Conservation (phyloP, 2,797 vertebrate species). For the Clarias pachynema region DNA sequence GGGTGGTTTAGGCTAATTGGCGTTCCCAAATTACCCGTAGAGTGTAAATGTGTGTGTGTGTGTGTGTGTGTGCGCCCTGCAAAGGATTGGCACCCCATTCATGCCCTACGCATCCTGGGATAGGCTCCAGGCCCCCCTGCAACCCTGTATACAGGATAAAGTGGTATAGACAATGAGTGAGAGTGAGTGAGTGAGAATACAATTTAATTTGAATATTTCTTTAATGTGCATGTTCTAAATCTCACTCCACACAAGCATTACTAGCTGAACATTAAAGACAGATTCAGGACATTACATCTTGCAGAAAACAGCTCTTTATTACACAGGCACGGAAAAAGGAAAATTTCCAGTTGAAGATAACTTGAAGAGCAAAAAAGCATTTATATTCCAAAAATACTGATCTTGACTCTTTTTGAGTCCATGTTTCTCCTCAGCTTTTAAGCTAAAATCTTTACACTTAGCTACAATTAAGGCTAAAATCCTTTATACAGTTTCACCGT, state of each 20-base stretch:
- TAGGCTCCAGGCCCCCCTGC: too few relatives aligned
- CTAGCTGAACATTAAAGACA: neutral
- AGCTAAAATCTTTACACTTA: neutral
- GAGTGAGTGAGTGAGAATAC: too few relatives aligned
- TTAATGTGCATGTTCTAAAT: neutral
- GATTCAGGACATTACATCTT: neutral
- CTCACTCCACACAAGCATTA: neutral
- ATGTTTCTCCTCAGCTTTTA: neutral
- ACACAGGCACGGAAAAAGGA: neutral
- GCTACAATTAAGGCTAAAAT: constrained; percentile 1
- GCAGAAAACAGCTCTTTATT: constrained; percentile 18
- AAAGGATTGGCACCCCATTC: too few relatives aligned
- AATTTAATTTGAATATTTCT: neutral
- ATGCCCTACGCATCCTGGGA: too few relatives aligned
- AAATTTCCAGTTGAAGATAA: neutral
- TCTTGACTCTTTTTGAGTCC: neutral
- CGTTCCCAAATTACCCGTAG: too few relatives aligned
- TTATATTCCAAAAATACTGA: neutral
- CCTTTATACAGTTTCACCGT: neutral
- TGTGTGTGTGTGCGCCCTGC: too few relatives aligned
- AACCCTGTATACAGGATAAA: too few relatives aligned
- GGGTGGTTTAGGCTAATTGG: too few relatives aligned
- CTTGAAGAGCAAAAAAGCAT: neutral
- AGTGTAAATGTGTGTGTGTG: too few relatives aligned
- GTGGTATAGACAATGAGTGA: too few relatives aligned